phyloP scores from a whole-genome alignment of 2,888 invertebrate genomes.

The Hedya salicella region DNA sequence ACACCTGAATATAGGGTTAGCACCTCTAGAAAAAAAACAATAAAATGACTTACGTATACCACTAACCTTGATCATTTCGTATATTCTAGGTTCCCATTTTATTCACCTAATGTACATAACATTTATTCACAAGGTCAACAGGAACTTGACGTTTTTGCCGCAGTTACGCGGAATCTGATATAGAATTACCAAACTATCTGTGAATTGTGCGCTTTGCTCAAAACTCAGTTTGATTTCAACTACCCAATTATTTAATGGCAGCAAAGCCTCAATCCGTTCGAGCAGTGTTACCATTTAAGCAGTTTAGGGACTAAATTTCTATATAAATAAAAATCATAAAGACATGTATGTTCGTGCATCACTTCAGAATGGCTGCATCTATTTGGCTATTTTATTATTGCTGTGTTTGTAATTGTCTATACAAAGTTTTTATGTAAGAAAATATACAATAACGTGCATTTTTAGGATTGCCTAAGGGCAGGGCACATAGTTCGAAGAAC shows the following conservation, averaged over 20 bases:
- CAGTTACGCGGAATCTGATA: conserved; percentile 38
- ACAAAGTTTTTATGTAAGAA: too few species aligned
- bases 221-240: background rate
- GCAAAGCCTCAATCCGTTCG: conserved; percentile 16
- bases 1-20: background rate
- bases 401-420: too few species aligned
- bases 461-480: too few species aligned
- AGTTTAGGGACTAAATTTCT: too few species aligned
- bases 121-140: conserved; percentile 39
- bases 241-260: conserved; percentile 9
- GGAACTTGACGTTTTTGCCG: conserved; percentile 40
- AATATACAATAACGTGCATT: too few species aligned
- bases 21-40: background rate
- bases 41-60: background rate
- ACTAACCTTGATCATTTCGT: conserved; percentile 18
- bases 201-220: conserved; percentile 18
- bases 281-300: too few species aligned
- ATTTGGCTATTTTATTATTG: too few species aligned
- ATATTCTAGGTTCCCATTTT: conserved; percentile 37
- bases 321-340: too few species aligned
- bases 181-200: conserved; percentile 38
- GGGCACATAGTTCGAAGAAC: too few species aligned
- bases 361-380: too few species aligned
- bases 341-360: too few species aligned
- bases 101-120: conserved; percentile 33